These are phyloP conservation scores for Chiloscyllium punctatum DNA, from an alignment of 2,797 vertebrate species.

Conservation along the genomic window DNA sequence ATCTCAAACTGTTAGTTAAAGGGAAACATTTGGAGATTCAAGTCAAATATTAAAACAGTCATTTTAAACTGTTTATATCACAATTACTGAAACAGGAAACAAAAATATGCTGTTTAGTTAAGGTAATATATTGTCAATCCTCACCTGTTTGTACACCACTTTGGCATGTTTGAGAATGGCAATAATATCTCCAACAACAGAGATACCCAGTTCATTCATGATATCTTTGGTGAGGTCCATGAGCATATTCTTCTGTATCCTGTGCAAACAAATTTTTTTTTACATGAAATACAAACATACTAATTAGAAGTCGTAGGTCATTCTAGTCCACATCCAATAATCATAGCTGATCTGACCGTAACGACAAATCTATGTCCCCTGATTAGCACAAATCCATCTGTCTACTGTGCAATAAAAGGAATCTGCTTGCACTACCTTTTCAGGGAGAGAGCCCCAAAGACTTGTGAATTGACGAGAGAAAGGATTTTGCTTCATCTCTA, in stretches of 20 bases:
- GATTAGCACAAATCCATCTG: no score
- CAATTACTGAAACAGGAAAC: background rate
- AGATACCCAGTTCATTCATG: slow-evolving; percentile 88
- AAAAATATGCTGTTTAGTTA: background rate
- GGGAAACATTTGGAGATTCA: background rate
- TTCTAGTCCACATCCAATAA: no score
- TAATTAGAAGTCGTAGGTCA: no score
- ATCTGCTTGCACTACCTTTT: no score
- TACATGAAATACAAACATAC: background rate
- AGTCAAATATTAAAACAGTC: background rate
- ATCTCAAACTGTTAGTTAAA: background rate
- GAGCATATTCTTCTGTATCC: slow-evolving; percentile 91
- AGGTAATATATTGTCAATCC: background rate
- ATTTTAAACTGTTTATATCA: background rate
- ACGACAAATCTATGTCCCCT: no score
- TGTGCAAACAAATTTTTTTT: slow-evolving; percentile 43
- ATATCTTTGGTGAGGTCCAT: slow-evolving; percentile 92
- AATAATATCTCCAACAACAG: slow-evolving; percentile 86
- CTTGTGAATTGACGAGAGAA: no score
- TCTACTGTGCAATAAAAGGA: no score
- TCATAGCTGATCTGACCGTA: no score
- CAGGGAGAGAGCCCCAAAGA: no score
- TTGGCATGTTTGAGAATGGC: slow-evolving; percentile 91
- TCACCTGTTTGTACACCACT: slow-evolving; percentile 82
- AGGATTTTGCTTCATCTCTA: no score